Percentiles rank a stretch among this genome's conserved stretches.
phyloP scores from a whole-genome alignment of 1,140 invertebrate species.

The Pristionchus pacificus region DNA sequence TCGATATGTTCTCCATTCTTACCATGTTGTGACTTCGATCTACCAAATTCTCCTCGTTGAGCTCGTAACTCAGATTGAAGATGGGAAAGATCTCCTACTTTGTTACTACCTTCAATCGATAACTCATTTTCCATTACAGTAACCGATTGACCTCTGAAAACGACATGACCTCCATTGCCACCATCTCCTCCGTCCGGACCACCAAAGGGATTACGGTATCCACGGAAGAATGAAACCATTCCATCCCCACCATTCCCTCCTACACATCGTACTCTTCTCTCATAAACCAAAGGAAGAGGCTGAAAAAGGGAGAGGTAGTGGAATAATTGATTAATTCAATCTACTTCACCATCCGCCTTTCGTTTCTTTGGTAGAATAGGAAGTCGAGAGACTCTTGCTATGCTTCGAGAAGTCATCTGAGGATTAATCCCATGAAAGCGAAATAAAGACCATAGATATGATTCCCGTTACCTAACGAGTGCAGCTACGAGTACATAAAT shows the following conservation, averaged over 20 bases:
- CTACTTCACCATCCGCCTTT: constrained; percentile 29
- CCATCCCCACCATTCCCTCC: constrained; percentile 91
- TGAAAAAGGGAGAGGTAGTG: constrained; percentile 27
- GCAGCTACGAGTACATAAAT: too few species aligned
- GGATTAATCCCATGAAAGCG: too few species aligned
- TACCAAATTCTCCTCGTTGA: constrained; percentile 29
- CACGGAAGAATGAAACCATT: constrained; percentile 74
- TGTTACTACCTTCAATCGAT: constrained; percentile 46
- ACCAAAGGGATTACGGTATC: constrained; percentile 76
- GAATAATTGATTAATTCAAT: constrained; percentile 13
- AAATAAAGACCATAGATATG: too few species aligned
- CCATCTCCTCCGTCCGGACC: constrained; percentile 95
- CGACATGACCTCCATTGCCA: constrained; percentile 91
- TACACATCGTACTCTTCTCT: constrained; percentile 60
- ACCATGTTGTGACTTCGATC: constrained; percentile 4
- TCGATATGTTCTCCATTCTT: not conserved
- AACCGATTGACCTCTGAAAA: constrained; percentile 80
- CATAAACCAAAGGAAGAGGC: constrained; percentile 60
- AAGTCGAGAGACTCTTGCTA: constrained; percentile 5
- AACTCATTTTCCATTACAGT: too few species aligned
- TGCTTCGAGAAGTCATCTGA: not conserved
- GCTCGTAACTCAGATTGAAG: constrained; percentile 11
- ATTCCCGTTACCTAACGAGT: too few species aligned
- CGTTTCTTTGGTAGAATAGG: constrained; percentile 29
- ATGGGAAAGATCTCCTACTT: constrained; percentile 32